Base-by-base conservation (phyloP, 1,140 invertebrate genomes). In the Samia ricini region DNA sequence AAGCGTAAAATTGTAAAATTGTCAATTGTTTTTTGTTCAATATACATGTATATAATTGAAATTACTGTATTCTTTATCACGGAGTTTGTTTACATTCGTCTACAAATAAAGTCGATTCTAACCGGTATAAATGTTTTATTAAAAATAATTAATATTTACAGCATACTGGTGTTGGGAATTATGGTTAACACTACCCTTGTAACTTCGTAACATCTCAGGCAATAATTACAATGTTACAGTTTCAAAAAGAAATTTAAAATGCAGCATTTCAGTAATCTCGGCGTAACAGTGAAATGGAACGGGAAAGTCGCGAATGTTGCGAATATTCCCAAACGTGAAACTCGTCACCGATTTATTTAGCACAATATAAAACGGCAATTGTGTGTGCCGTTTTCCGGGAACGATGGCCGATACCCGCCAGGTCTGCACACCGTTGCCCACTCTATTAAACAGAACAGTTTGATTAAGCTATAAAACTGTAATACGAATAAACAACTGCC, bases 321-420 rank as follows among this genome's bases (percentile, higher is more conserved):
- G 33, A 42, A 15, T 15, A 42, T 15, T 42, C 33, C 33, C 12
- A 42, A 42, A 42, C n/a, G n/a, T 42, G 10, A 42, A 42, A 15
- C 33, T 42, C 60, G 65, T 68, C 64, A 70, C 21, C 20, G 33
- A 56, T 64, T 64, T 65, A 71, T 68, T 66, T 74, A 66, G 63
- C 50, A 15, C 60, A 21, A 52, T 71, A 71, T 67, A 63, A 65
- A 42, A 42, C 33, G n/a, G 33, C 12, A 42, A 15, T 42, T 15
- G 33, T 42, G 33, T 42, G 33, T 42, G 33, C 57, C 20, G 42
- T 42, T 66, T 72, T 75, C 69, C 66, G 57, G 72, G 66, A 69
- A 72, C 65, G 64, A 49, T 67, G 60, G 4, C 66, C 64, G 72
- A 71, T 68, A 71, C 57, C 59, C 18, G 21, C 36, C 56, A 55